These are phyloP conservation scores for Holothuria leucospilota DNA, from an alignment of 53 echinoderm and acorn worm genomes.

Conservation along the genomic window DNA sequence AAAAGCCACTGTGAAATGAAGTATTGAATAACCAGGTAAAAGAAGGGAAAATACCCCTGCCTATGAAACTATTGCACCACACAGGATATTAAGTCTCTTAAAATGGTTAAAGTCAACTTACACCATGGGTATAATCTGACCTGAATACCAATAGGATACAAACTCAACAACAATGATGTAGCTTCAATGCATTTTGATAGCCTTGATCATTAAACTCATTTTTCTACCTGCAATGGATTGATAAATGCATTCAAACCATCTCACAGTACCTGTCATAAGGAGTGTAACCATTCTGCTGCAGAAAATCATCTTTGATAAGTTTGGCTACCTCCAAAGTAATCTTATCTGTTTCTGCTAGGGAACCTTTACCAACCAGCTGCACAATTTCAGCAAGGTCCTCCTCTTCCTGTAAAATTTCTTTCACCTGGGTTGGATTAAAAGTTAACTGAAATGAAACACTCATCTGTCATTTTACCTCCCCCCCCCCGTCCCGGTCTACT, in stretches of 20 bases:
- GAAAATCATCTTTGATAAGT: constrained; percentile 94
- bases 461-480: no score
- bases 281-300: constrained; percentile 98
- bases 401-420: constrained; percentile 97
- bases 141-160: no score
- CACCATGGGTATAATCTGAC: no score
- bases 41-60: no score
- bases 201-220: neutral
- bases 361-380: constrained; percentile 96
- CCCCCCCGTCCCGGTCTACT: no score
- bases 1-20: no score
- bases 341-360: constrained; percentile 96
- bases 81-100: no score
- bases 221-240: neutral
- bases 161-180: neutral
- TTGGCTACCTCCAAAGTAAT: constrained; percentile 98
- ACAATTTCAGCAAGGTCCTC: constrained; percentile 98
- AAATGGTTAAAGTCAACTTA: no score
- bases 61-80: no score
- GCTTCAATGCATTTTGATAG: neutral
- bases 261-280: constrained; percentile 88
- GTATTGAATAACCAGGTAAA: no score
- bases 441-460: no score
- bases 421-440: constrained; percentile 56
- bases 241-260: neutral